Conservation (phyloP, 2,888 invertebrate species). For the Apamea crenata region DNA sequence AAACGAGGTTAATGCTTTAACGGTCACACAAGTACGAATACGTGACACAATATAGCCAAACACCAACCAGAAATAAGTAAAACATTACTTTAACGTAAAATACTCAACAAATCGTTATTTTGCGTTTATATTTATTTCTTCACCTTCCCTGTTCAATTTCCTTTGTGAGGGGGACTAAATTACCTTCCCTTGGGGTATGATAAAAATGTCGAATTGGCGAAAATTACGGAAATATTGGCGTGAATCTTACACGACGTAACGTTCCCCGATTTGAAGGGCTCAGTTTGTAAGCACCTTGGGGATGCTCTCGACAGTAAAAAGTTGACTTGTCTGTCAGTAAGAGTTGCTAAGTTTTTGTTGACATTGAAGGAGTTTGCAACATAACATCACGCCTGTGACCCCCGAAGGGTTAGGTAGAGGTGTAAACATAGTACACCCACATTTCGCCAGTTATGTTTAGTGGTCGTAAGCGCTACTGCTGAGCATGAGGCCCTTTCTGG, state of each 20-base stretch:
- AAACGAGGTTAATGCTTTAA: neutral
- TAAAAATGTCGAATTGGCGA: constrained; percentile 68
- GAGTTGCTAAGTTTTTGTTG: neutral
- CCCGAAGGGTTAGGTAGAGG: too few relatives aligned
- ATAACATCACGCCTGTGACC: too few relatives aligned
- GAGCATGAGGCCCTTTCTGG: neutral
- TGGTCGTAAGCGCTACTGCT: too few relatives aligned
- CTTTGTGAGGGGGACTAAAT: constrained; percentile 68
- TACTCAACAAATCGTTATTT: constrained; percentile 45
- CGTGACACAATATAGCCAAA: neutral
- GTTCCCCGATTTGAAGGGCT: constrained; percentile 8
- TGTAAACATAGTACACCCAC: too few relatives aligned
- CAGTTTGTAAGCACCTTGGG: constrained; percentile 24
- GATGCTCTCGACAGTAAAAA: constrained; percentile 1
- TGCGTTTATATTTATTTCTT: constrained; percentile 52
- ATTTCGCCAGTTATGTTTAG: neutral
- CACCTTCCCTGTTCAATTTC: constrained; percentile 68
- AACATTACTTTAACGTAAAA: neutral
- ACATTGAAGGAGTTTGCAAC: neutral
- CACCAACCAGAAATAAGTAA: neutral
- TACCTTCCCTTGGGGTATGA: constrained; percentile 66
- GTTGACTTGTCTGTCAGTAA: constrained; percentile 1
- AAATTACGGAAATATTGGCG: constrained; percentile 68
- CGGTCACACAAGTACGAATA: neutral
- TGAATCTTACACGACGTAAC: constrained; percentile 54